Percentiles rank a stretch among this genome's conserved stretches.
Evolutionary conservation across 2,113 vertebrate genomes (phyloP).

Genomic region (Carassius carassius): DNA sequence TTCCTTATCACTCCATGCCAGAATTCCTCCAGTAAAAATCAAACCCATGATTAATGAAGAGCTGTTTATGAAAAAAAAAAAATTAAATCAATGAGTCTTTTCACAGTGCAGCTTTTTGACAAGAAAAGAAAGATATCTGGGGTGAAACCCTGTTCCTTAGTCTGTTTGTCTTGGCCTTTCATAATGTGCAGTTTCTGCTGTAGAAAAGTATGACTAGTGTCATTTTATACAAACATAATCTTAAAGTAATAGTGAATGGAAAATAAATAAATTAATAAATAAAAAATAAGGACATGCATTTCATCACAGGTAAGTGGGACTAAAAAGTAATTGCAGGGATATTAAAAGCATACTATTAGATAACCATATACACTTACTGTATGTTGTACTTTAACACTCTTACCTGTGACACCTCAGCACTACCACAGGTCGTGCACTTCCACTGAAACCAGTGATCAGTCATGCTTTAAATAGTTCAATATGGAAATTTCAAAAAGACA

Average conservation of each 20-base stretch:
- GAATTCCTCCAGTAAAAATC: conserved; percentile 88
- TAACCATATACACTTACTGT: conserved; percentile 31
- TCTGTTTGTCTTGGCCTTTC: conserved; percentile 87
- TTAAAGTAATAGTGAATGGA: conserved; percentile 47
- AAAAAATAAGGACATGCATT: conserved; percentile 28
- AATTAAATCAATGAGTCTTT: conserved; percentile 81
- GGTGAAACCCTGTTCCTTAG: conserved; percentile 77
- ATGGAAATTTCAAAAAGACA: background rate
- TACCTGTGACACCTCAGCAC: conserved; percentile 28
- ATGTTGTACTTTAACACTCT: conserved; percentile 18
- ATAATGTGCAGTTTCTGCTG: conserved; percentile 90
- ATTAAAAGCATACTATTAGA: conserved; percentile 32
- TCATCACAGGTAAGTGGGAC: conserved; percentile 27
- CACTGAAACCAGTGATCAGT: conserved; percentile 23
- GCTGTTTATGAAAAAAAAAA: conserved; percentile 82
- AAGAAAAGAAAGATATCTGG: conserved; percentile 57
- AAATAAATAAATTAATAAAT: conserved; percentile 45
- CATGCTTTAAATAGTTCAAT: conserved; percentile 22
- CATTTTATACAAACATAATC: conserved; percentile 82
- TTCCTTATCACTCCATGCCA: conserved; percentile 88
- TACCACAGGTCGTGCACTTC: conserved; percentile 35
- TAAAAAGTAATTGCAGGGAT: conserved; percentile 41
- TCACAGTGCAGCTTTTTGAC: conserved; percentile 85
- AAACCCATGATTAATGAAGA: conserved; percentile 73
- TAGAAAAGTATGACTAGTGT: conserved; percentile 91